Evolutionary conservation across 2,888 invertebrate species (phyloP).

Genomic region (Callyntrura sp.): DNA sequence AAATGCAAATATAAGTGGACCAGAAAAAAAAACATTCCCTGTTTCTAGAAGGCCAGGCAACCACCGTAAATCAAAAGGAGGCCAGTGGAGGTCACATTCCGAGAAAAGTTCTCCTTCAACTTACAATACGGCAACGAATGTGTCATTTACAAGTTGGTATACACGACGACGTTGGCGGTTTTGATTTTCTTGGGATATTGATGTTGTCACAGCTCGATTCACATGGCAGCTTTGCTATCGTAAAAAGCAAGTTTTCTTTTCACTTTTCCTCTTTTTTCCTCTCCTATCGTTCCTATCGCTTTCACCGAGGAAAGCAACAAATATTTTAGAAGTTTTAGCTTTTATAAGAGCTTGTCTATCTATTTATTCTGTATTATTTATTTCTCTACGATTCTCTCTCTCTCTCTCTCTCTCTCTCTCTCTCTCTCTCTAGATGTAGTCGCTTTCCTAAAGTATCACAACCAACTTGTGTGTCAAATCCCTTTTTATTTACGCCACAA

Average conservation of each 20-base stretch:
- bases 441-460: too few relatives aligned
- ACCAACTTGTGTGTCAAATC: too few relatives aligned
- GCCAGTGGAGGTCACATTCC: slow-evolving; percentile 29
- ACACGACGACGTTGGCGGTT: background rate
- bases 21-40: background rate
- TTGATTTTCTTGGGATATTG: slow-evolving; percentile 25
- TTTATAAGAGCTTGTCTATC: slow-evolving; percentile 16
- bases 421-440: background rate
- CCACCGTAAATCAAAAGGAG: too few relatives aligned
- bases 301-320: background rate
- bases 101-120: slow-evolving; percentile 48
- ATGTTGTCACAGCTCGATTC: slow-evolving; percentile 64
- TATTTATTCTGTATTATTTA: background rate
- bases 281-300: background rate
- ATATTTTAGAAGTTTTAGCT: background rate
- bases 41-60: background rate
- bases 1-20: background rate
- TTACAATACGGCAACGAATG: slow-evolving; percentile 52
- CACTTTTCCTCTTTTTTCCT: background rate
- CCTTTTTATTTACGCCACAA: too few relatives aligned
- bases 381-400: background rate
- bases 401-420: background rate
- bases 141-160: slow-evolving; percentile 50
- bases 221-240: slow-evolving; percentile 34
- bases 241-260: slow-evolving; percentile 21